Evolutionary conservation across 2,888 invertebrate species (phyloP).

Genomic region (Tetranychus truncatus): DNA sequence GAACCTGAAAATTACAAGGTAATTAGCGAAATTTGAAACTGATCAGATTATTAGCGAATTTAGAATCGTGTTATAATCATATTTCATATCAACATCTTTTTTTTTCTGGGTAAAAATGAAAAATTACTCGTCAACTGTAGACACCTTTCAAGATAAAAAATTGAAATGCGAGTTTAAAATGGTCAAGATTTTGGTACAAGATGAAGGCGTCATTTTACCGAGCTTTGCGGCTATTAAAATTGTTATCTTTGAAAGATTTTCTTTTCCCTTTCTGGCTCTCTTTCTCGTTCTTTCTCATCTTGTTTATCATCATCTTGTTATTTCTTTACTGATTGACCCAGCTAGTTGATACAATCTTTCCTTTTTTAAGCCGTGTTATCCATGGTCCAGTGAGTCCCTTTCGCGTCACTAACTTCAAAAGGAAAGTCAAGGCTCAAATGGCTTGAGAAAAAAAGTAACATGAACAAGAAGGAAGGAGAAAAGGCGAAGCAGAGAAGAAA

Average conservation of each 20-base stretch:
- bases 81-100: no score
- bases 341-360: background rate
- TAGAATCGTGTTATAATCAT: no score
- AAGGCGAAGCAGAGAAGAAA: background rate
- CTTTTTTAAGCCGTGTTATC: background rate
- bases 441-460: background rate
- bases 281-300: background rate
- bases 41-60: no score
- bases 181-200: no score
- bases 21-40: no score
- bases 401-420: conserved; percentile 1
- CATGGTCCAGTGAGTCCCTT: background rate
- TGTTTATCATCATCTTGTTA: background rate
- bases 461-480: background rate
- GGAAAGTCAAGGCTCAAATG: conserved; percentile 1
- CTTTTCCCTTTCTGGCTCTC: background rate
- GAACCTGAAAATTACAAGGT: no score
- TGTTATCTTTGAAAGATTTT: background rate
- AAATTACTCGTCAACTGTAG: no score
- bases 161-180: no score
- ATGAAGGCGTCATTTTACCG: no score
- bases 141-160: no score
- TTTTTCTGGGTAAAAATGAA: no score
- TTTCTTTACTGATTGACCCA: background rate
- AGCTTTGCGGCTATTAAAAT: no score